These are phyloP conservation scores for Todus mexicanus DNA, from an alignment of 2,797 vertebrate species.

Conservation along the genomic window DNA sequence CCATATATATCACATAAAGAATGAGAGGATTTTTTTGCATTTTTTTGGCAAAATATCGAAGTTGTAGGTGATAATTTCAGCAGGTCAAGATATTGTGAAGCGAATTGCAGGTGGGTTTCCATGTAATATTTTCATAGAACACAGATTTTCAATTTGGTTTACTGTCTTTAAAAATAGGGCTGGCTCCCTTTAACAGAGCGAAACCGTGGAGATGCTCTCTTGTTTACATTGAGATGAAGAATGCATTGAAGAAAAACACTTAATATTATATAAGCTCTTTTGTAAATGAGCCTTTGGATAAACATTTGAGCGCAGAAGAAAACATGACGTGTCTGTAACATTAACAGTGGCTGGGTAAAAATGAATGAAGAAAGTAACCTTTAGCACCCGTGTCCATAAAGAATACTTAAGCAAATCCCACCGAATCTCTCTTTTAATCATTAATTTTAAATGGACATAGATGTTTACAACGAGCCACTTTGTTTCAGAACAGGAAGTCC, in stretches of 20 bases:
- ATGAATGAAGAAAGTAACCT: conserved; percentile 69
- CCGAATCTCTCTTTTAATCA: conserved; percentile 56
- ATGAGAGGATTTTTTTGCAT: conserved; percentile 43
- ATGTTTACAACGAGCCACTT: conserved; percentile 73
- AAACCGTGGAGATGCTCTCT: background rate
- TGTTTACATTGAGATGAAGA: conserved; percentile 63
- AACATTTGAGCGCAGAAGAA: conserved; percentile 66
- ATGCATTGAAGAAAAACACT: conserved; percentile 11
- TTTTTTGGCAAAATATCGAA: conserved; percentile 50
- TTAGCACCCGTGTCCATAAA: conserved; percentile 50
- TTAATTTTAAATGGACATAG: conserved; percentile 62
- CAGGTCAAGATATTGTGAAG: conserved; percentile 64
- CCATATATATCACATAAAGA: conserved; percentile 13
- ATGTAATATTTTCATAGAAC: conserved; percentile 58
- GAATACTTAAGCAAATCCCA: conserved; percentile 66
- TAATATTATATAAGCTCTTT: conserved; percentile 71
- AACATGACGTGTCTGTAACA: conserved; percentile 59
- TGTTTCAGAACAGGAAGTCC: conserved; percentile 70
- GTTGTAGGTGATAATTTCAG: conserved; percentile 64
- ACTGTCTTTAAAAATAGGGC: conserved; percentile 65
- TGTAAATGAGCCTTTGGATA: conserved; percentile 75
- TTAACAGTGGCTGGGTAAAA: conserved; percentile 69
- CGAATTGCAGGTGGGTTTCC: conserved; percentile 62
- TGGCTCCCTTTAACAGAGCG: conserved; percentile 43
- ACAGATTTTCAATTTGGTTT: conserved; percentile 36